These are phyloP conservation scores for Dryobota labecula DNA, from an alignment of 2,888 invertebrate genomes.

Conservation along the genomic window DNA sequence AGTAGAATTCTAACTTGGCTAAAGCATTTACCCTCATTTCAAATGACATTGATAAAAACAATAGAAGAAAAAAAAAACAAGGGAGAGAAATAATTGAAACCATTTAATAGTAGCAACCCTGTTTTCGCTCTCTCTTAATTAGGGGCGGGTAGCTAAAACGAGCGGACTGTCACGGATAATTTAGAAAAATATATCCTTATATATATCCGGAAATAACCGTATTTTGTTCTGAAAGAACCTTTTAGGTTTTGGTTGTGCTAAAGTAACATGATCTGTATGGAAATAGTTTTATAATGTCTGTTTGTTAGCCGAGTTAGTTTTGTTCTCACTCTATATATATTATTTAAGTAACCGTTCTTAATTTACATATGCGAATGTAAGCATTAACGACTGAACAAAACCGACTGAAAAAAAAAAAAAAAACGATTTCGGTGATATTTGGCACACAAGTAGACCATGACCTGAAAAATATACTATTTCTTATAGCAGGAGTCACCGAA, in stretches of 20 bases:
- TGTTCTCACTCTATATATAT: neutral
- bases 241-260: constrained; percentile 14
- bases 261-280: neutral
- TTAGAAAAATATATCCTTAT: constrained; percentile 53
- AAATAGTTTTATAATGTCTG: neutral
- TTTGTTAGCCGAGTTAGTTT: neutral
- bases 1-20: neutral
- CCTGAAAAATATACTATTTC: no score
- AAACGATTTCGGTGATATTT: no score
- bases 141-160: constrained; percentile 53
- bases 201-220: constrained; percentile 15
- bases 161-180: constrained; percentile 48
- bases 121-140: constrained; percentile 53
- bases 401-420: no score
- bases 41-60: neutral
- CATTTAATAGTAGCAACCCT: constrained; percentile 29
- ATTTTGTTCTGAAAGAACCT: constrained; percentile 3
- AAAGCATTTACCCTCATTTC: neutral
- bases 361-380: no score
- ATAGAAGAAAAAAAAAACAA: neutral
- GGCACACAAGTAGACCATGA: no score
- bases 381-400: no score
- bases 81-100: neutral
- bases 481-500: no score
- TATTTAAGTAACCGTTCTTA: no score